Conservation (phyloP, 2,113 vertebrate species). For the Campylomormyrus tamandua region DNA sequence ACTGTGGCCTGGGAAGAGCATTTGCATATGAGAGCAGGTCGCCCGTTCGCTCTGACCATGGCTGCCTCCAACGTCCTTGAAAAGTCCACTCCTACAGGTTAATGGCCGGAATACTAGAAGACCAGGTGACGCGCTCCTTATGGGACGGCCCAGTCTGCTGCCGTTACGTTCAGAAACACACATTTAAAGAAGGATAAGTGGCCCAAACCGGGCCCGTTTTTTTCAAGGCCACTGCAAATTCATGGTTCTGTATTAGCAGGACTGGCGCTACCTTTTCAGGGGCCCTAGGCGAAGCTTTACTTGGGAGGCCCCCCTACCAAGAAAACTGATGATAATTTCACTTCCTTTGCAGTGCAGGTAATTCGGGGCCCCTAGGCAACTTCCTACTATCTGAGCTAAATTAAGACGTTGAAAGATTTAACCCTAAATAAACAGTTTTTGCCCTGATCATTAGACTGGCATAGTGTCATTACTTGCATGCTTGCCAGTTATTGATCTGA, state of each 20-base stretch:
- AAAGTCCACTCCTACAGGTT: slow-evolving; percentile 28
- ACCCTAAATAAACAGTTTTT: not conserved
- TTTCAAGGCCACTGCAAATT: not conserved
- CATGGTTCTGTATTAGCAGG: not conserved
- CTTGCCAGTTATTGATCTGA: not conserved
- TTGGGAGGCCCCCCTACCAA: not conserved
- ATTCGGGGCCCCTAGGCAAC: not conserved
- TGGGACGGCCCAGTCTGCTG: not conserved
- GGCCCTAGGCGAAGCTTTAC: not conserved
- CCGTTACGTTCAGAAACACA: not conserved
- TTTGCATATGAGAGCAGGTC: slow-evolving; percentile 28
- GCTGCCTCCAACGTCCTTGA: slow-evolving; percentile 25
- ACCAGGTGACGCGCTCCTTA: not conserved
- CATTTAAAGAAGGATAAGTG: not conserved
- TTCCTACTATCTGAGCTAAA: not conserved
- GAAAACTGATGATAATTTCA: not conserved
- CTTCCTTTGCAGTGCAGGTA: not conserved
- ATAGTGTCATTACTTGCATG: not conserved
- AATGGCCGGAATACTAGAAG: not conserved
- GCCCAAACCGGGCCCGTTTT: not conserved
- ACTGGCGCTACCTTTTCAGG: not conserved
- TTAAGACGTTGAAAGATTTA: not conserved
- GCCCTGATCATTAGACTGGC: not conserved
- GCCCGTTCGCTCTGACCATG: slow-evolving; percentile 18
- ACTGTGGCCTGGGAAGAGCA: slow-evolving; percentile 16